phyloP scores from a whole-genome alignment of 2,888 invertebrate species.

The Andrena dorsata region DNA sequence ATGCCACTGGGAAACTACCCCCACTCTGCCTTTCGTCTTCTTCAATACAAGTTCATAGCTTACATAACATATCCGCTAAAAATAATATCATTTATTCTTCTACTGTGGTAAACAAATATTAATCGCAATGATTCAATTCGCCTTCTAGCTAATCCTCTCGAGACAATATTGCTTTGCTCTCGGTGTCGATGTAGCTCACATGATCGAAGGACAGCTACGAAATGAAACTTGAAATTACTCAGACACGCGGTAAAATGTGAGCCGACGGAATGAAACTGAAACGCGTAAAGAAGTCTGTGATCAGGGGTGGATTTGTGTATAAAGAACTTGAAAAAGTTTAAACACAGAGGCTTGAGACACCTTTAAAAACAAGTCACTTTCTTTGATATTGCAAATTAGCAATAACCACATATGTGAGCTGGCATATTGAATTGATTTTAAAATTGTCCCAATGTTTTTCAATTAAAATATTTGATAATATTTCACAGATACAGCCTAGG shows the following conservation, averaged over 20 bases:
- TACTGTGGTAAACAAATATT: conserved; percentile 29
- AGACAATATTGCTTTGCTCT: neutral
- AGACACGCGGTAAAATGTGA: neutral
- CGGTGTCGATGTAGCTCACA: neutral
- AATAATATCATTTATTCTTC: conserved; percentile 31
- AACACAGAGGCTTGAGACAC: no score
- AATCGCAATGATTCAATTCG: conserved; percentile 3
- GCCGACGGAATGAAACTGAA: neutral
- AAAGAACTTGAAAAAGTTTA: no score
- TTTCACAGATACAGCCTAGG: no score
- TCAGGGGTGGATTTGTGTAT: no score
- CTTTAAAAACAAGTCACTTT: no score
- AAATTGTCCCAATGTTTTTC: no score
- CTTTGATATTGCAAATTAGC: no score
- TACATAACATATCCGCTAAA: conserved; percentile 29
- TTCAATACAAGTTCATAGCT: neutral
- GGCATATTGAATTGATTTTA: no score
- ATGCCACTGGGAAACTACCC: neutral
- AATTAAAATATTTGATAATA: no score
- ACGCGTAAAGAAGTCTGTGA: neutral
- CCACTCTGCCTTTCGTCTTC: neutral
- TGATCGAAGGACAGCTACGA: neutral
- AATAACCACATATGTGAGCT: no score
- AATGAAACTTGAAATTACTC: neutral
- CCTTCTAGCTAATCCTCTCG: neutral